Percentiles rank a stretch among this genome's conserved stretches.
These are phyloP conservation scores for Apomyelois bistriatella DNA, from an alignment of 2,888 invertebrate genomes.

Conservation along the genomic window DNA sequence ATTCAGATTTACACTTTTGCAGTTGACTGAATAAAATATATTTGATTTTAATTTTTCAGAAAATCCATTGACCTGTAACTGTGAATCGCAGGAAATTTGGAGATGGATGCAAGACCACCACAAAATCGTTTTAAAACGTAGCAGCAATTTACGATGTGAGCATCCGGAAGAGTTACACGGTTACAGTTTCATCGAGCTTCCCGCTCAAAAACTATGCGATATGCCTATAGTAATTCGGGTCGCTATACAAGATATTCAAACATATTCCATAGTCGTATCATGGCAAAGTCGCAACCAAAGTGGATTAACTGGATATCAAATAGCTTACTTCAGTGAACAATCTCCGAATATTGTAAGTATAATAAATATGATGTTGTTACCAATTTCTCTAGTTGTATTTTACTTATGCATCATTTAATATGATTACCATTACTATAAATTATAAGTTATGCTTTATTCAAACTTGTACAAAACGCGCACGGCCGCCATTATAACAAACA, in stretches of 20 bases:
- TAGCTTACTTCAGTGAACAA: constrained; percentile 86
- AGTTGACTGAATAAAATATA: too few relatives aligned
- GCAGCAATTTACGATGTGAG: constrained; percentile 86
- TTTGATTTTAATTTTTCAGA: constrained; percentile 72
- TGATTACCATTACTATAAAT: constrained; percentile 35
- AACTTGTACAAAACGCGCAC: constrained; percentile 50
- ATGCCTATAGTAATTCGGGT: constrained; percentile 90
- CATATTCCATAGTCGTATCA: constrained; percentile 91
- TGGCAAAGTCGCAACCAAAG: constrained; percentile 95
- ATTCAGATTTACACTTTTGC: too few relatives aligned
- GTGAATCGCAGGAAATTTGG: constrained; percentile 94
- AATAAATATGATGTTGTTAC: constrained; percentile 14
- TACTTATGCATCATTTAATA: neutral
- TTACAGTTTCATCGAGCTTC: constrained; percentile 86
- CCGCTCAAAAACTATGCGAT: constrained; percentile 91
- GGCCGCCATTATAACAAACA: constrained; percentile 69
- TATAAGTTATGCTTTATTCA: constrained; percentile 42
- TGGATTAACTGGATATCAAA: constrained; percentile 90
- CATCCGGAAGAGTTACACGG: constrained; percentile 90
- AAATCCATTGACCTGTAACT: constrained; percentile 93
- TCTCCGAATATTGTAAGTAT: constrained; percentile 76
- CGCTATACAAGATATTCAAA: constrained; percentile 93
- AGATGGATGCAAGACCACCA: constrained; percentile 94
- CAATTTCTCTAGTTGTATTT: neutral
- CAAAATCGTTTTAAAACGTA: constrained; percentile 83